Percentiles rank a stretch among this genome's conserved stretches.
phyloP scores from a whole-genome alignment of 53 echinoderm and acorn worm species.

The Luidia sarsii region DNA sequence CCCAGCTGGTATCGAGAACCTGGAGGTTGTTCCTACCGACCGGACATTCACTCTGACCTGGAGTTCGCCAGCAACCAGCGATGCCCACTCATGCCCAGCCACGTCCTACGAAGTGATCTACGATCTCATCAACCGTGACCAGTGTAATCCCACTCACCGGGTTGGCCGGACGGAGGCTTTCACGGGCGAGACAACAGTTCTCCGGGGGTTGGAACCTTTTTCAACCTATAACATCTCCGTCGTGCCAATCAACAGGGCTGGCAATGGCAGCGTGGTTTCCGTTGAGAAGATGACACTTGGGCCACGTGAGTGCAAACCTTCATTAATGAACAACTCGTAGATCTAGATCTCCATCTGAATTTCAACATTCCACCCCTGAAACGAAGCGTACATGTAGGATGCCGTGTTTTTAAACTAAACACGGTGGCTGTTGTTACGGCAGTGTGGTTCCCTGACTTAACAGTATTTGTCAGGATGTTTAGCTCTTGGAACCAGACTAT shows the following conservation, averaged over 20 bases:
- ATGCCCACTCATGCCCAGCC: background rate
- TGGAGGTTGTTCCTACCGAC: background rate
- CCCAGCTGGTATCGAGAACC: background rate
- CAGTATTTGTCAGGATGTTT: too few species aligned
- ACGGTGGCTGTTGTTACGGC: too few species aligned
- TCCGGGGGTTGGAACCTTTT: background rate
- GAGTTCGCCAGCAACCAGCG: background rate
- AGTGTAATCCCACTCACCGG: background rate
- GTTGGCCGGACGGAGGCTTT: background rate
- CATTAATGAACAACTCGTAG: too few species aligned
- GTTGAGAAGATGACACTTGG: background rate
- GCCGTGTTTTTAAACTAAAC: too few species aligned
- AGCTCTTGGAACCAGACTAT: too few species aligned
- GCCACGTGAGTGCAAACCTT: conserved; percentile 28
- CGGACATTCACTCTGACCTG: background rate
- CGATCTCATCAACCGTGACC: conserved; percentile 14
- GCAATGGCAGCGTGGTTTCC: background rate
- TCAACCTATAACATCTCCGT: conserved; percentile 20
- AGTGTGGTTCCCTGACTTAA: too few species aligned
- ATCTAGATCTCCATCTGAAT: too few species aligned
- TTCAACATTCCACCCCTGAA: too few species aligned
- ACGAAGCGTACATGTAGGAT: too few species aligned
- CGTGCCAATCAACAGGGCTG: conserved; percentile 8
- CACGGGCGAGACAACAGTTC: background rate
- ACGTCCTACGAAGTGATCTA: conserved; percentile 32